These are phyloP conservation scores for Cossypha niveicapilla DNA, from an alignment of 2,797 vertebrate species.

Conservation along the genomic window DNA sequence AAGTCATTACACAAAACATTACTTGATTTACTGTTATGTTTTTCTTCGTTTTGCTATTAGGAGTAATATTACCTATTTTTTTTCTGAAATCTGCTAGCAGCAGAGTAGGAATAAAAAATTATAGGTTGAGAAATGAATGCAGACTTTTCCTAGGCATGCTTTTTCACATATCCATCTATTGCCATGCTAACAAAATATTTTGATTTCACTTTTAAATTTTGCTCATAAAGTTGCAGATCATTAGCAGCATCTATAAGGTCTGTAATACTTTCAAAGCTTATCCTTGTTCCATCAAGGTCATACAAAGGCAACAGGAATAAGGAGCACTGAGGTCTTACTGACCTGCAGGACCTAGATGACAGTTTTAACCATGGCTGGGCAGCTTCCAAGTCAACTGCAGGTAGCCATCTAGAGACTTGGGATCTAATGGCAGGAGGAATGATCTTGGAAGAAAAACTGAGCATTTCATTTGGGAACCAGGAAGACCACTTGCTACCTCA, in stretches of 20 bases:
- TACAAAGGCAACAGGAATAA: not conserved
- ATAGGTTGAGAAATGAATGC: not conserved
- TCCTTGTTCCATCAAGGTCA: not conserved
- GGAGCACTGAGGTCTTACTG: not conserved
- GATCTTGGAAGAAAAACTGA: not conserved
- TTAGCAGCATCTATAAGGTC: not conserved
- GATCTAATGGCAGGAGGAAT: not conserved
- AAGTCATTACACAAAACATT: not conserved
- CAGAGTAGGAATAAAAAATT: not conserved
- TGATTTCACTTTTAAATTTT: not conserved
- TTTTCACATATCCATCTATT: not conserved
- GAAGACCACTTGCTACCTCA: not conserved
- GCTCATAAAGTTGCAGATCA: not conserved
- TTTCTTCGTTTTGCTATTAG: not conserved
- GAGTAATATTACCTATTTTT: not conserved
- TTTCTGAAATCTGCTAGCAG: not conserved
- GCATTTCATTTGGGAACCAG: not conserved
- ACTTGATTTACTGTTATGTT: not conserved
- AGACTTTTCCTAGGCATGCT: not conserved
- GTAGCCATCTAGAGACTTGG: not conserved
- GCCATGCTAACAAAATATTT: not conserved
- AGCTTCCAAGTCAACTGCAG: not conserved
- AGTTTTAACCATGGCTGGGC: not conserved
- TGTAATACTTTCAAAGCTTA: not conserved
- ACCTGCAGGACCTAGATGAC: not conserved